Conservation (phyloP, 2,888 invertebrate species). For the Cephus nigrinus region DNA sequence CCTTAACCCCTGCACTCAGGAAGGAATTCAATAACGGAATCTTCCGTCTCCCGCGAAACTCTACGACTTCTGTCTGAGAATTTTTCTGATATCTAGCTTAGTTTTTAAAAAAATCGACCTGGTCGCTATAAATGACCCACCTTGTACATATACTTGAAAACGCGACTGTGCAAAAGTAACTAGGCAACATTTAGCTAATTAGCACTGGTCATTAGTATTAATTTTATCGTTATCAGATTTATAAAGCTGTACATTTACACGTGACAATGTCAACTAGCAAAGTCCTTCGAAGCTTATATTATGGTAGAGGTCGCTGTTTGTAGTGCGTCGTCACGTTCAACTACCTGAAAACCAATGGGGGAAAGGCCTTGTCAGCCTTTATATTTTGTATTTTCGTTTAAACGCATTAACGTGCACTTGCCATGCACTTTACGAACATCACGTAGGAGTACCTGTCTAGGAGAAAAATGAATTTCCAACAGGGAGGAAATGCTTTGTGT, state of each 20-base stretch:
- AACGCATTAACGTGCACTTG: neutral
- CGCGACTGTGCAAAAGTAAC: neutral
- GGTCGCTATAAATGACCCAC: no score
- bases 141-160: neutral
- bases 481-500: neutral
- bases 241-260: neutral
- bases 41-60: no score
- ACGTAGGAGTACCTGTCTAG: neutral
- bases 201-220: neutral
- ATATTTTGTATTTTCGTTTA: neutral
- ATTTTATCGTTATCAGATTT: neutral
- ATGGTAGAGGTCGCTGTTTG: neutral
- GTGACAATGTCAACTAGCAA: neutral
- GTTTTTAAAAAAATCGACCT: no score
- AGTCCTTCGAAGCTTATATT: neutral
- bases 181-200: neutral
- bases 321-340: neutral
- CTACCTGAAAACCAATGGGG: neutral
- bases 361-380: neutral
- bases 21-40: no score
- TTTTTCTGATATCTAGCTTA: no score
- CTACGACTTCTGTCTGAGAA: no score
- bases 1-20: no score
- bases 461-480: neutral
- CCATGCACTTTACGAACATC: neutral